Base-by-base conservation (phyloP, 2,113 vertebrate species). In the Chamaea fasciata region DNA sequence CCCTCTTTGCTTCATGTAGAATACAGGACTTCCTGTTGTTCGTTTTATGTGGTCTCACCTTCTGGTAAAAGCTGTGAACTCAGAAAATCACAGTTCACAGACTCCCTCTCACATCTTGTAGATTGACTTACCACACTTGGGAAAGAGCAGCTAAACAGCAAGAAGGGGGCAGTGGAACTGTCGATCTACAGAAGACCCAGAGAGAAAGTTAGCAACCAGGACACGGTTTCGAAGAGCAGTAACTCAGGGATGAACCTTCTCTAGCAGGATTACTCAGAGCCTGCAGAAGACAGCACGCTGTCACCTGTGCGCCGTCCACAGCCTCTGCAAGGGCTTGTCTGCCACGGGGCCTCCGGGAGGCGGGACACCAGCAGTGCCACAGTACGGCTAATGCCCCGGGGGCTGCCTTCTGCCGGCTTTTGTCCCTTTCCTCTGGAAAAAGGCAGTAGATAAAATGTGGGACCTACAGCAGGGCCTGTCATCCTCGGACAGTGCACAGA, bases 311-410 rank as follows among this genome's bases (percentile, higher is more conserved):
- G 70, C 33, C 62, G n/a, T 8, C 67, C 28, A 10, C 13, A 52
- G 46, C 50, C 35, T 7, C 74, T 30, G 24, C 57, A 18, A 53
- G 18, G 68, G 50, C 44, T 69, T 9, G 21, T 37, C 15, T 30
- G 33, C 20, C 6, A 0, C 7, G 30, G 39, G 16, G 35, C 13
- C 49, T 42, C 35, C n/a, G 55, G 30, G 11, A 56, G 33, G 27
- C 2, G 7, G 23, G 52, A 53, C 2, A 3, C 2, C 30, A 50
- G 50, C 65, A 35, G 47, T 4, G 52, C 18, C 15, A 7, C 24
- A 7, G 27, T 19, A 21, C 4, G n/a, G 64, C 46, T 41, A 15
- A 26, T 0, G 5, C 63, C 47, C 24, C 0, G 0, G 31, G 27
- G 41, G 11, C 37, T 30, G 55, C 1, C 3, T 50, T 41, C 53